Conservation (phyloP, 1,140 invertebrate genomes). For the Halesus radiatus region DNA sequence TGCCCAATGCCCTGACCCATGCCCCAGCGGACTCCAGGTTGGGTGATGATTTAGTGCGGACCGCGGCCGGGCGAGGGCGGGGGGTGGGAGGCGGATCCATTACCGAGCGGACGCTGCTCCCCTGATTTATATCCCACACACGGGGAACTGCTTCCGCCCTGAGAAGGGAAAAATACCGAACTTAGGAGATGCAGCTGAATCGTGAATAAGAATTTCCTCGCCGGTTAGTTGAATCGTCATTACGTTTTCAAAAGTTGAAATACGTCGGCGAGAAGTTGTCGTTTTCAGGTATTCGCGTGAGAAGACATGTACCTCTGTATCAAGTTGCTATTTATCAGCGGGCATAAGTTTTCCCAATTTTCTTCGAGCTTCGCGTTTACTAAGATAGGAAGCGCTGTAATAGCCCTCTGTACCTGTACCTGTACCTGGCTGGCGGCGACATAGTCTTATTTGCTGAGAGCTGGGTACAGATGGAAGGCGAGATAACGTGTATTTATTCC, state of each 20-base stretch:
- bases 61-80: not conserved
- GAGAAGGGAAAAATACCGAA: slow-evolving; percentile 4
- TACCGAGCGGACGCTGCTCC: slow-evolving; percentile 18
- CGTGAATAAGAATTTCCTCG: not conserved
- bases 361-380: not conserved
- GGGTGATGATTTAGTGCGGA: not conserved
- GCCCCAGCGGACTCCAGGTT: not conserved
- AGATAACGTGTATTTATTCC: slow-evolving; percentile 26
- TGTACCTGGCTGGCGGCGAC: no score
- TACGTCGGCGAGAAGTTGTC: no score
- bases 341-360: not conserved
- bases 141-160: not conserved
- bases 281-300: no score
- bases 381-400: not conserved
- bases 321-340: no score
- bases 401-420: not conserved
- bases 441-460: not conserved
- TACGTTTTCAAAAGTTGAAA: no score
- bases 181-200: slow-evolving; percentile 4
- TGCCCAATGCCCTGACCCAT: not conserved
- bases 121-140: slow-evolving; percentile 33
- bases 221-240: no score
- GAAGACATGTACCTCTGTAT: no score
- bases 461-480: not conserved
- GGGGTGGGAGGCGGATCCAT: slow-evolving; percentile 4